A percentile compares a stretch with the other conserved stretches of the same genome.
Conservation (phyloP, 2,888 invertebrate species). For the Prosapia bicincta region DNA sequence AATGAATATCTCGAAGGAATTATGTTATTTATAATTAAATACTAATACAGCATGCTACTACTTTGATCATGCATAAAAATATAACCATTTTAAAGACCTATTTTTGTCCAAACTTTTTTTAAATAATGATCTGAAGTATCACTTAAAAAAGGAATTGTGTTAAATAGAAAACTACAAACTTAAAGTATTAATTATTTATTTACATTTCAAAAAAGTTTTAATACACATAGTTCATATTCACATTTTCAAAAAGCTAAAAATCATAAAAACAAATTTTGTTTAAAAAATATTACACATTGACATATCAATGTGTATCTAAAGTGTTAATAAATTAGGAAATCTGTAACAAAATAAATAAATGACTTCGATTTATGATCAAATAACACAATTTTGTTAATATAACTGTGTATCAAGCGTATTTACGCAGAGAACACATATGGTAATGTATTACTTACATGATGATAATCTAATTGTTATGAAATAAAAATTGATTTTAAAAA, state of each 20-base stretch:
- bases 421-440: background rate
- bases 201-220: background rate
- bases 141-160: background rate
- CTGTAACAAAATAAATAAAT: background rate
- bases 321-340: background rate
- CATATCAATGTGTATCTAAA: background rate
- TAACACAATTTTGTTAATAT: background rate
- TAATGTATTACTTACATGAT: background rate
- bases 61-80: no score
- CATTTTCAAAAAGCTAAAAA: background rate
- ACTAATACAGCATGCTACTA: no score
- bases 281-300: background rate
- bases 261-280: background rate
- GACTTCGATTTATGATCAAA: background rate
- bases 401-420: background rate
- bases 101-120: no score
- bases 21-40: no score
- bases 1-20: no score
- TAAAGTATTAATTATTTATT: background rate
- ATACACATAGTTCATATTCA: background rate
- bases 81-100: no score
- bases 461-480: background rate
- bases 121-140: no score
- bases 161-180: background rate
- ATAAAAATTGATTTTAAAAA: background rate